A percentile compares a stretch with the other conserved stretches of the same genome.
Conservation (phyloP, 2,113 vertebrate species). For the Eonycteris spelaea region DNA sequence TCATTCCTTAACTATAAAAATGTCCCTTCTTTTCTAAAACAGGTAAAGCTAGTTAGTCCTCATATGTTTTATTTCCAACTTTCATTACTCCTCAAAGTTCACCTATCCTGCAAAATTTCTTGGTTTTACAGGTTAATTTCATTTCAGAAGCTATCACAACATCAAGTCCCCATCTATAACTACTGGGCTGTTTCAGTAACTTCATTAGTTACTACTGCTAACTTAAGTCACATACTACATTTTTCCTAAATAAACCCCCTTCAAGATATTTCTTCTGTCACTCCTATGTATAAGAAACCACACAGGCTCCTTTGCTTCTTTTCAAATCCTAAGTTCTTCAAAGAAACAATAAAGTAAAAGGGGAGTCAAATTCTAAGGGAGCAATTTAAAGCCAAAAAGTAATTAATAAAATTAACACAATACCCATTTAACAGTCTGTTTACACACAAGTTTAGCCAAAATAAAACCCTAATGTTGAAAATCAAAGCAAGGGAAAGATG, state of each 20-base stretch:
- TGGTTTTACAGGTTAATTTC: not conserved
- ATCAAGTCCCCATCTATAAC: not conserved
- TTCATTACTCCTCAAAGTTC: not conserved
- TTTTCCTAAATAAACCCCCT: not conserved
- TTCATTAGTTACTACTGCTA: not conserved
- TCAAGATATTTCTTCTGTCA: not conserved
- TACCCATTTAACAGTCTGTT: not conserved
- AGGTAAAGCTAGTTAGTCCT: not conserved
- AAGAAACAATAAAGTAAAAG: not conserved
- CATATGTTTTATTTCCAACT: not conserved
- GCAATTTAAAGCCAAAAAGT: not conserved
- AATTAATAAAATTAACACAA: not conserved
- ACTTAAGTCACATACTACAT: not conserved
- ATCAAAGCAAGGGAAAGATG: not conserved
- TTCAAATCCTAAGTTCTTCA: not conserved
- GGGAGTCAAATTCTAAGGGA: not conserved
- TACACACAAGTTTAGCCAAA: not conserved
- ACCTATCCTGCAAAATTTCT: not conserved
- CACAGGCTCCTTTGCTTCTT: not conserved
- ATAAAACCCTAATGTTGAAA: not conserved
- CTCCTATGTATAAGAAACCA: not conserved
- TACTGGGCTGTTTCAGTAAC: not conserved
- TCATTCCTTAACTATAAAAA: conserved; percentile 11
- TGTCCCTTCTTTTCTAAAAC: not conserved
- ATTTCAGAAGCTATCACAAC: not conserved